These are phyloP conservation scores for Oligia latruncula DNA, from an alignment of 2,888 invertebrate genomes.

Conservation along the genomic window DNA sequence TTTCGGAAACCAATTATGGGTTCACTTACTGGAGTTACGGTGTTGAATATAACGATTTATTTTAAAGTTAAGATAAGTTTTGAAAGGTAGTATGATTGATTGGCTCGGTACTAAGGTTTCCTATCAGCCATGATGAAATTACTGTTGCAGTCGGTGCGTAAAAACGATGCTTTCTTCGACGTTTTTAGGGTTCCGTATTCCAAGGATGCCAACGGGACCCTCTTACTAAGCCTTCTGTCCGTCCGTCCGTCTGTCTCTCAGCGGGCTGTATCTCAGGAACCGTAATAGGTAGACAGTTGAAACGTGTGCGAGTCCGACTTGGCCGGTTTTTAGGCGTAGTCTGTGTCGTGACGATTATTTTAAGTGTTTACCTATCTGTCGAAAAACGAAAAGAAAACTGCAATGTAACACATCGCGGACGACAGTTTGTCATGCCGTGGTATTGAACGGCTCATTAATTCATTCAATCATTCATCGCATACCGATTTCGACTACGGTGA, in stretches of 20 bases:
- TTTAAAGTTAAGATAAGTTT: background rate
- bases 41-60: background rate
- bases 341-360: background rate
- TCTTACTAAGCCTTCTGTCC: too few relatives aligned
- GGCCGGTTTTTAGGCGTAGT: background rate
- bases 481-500: background rate
- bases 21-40: constrained; percentile 9
- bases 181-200: background rate
- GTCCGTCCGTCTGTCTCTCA: too few relatives aligned
- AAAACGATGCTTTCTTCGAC: background rate
- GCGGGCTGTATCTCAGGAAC: too few relatives aligned
- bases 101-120: background rate
- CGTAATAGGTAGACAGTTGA: too few relatives aligned
- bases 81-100: background rate
- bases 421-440: background rate
- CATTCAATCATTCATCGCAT: background rate
- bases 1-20: constrained; percentile 13
- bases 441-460: background rate
- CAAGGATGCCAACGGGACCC: too few relatives aligned
- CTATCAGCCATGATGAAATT: background rate
- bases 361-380: background rate
- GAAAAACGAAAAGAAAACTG: background rate
- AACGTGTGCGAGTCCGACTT: too few relatives aligned
- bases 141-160: background rate
- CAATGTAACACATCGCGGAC: background rate